Evolutionary conservation across 2,888 invertebrate genomes (phyloP).

Genomic region (Andrena flavipes): DNA sequence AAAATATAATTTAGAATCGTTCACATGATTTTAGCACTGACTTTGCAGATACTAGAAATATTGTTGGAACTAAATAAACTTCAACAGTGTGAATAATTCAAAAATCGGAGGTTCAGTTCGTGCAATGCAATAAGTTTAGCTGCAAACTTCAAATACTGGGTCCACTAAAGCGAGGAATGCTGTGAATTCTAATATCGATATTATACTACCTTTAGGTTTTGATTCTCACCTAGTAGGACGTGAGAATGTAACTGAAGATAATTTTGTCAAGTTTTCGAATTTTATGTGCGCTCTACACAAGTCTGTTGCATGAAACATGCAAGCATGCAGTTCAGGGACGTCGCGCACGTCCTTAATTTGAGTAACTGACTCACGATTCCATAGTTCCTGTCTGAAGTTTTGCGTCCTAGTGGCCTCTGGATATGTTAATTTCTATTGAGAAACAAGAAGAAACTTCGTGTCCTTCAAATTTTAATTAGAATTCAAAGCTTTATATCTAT

Average conservation of each 20-base stretch:
- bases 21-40: too few species aligned
- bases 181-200: background rate
- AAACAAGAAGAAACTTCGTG: constrained; percentile 14
- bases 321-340: background rate
- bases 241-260: background rate
- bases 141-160: too few species aligned
- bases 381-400: background rate
- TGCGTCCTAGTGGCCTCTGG: background rate
- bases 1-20: too few species aligned
- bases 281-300: background rate
- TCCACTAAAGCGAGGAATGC: too few species aligned
- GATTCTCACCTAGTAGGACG: background rate
- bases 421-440: background rate
- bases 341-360: constrained; percentile 13
- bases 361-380: background rate
- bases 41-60: too few species aligned
- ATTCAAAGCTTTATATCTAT: background rate
- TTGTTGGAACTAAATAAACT: too few species aligned
- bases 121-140: too few species aligned
- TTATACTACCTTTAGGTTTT: background rate
- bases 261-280: background rate
- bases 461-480: background rate
- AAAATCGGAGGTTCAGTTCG: too few species aligned
- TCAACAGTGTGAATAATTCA: too few species aligned
- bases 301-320: background rate